These are phyloP conservation scores for Mixornis gularis DNA, from an alignment of 2,113 vertebrate genomes.

Conservation along the genomic window DNA sequence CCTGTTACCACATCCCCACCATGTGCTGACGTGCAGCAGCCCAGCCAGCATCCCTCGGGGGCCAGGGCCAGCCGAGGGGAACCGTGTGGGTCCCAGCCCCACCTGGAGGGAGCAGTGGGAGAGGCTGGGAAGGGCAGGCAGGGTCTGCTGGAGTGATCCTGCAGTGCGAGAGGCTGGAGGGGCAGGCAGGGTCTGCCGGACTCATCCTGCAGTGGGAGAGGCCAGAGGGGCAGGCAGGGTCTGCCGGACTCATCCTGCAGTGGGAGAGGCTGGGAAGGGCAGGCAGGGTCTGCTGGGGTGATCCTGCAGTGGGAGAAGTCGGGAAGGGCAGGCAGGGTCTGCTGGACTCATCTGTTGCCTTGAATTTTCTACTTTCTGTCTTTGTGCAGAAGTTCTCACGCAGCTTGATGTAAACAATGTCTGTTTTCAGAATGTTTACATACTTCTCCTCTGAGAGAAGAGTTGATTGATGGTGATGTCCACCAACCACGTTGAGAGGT, in stretches of 20 bases:
- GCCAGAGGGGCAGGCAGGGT: accelerated
- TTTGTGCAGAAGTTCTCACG: too few relatives aligned
- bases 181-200: too few relatives aligned
- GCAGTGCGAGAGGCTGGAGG: neutral
- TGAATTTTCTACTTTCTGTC: too few relatives aligned
- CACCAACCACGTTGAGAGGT: too few relatives aligned
- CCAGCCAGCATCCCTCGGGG: accelerated
- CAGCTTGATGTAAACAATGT: too few relatives aligned
- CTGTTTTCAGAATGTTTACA: too few relatives aligned
- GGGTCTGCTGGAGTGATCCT: neutral
- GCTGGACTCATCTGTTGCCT: too few relatives aligned
- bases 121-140: accelerated
- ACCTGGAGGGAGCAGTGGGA: neutral
- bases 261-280: accelerated
- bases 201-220: neutral
- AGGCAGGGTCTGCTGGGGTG: neutral
- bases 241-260: neutral
- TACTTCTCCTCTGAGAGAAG: too few relatives aligned
- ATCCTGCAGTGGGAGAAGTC: neutral
- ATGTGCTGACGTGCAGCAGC: neutral
- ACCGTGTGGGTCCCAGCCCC: accelerated
- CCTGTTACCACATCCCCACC: neutral
- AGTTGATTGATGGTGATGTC: too few relatives aligned
- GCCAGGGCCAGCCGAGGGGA: accelerated
- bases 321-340: too few relatives aligned